Base-by-base conservation (phyloP, 2,888 invertebrate species). In the Taenaris catops region DNA sequence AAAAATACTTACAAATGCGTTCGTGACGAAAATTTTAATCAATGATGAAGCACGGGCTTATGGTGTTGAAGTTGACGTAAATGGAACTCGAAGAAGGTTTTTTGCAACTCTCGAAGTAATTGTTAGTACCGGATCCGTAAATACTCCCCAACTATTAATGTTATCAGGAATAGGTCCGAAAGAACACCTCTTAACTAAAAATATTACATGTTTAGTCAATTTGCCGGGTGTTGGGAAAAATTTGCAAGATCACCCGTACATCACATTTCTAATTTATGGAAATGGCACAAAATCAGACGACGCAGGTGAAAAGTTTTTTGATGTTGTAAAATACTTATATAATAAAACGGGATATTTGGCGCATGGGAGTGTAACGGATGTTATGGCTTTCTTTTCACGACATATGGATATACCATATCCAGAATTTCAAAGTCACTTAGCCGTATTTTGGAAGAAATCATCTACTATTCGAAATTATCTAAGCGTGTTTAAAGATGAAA, bases 291-390 rank as follows among this genome's bases (percentile, higher is more conserved):
- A 45, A 5, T 52, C 49, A 9, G 52, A 59, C 32, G 44, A 56
- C 16, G 42, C 51, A 0, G 46, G 53, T 0, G 56, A 68, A 8
- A 24, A 34, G 14, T 28, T 68, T 5, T 67, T 76, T 7, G 76
- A 80, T 23, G 44, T 67, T 0, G 58, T 81, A 1, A 42, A 79
- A 1, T 93, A 90, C 55, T 57, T 88, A 1, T 73, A 74, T 29
- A 78, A 84, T 37, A 76, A 75, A 6, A 79, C 55, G 8, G 93
- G 90, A 0, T 69, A 69, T 4, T 56, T 90, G 38, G 74, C 83
- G 1, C 69, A 75, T 26, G 69, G 64, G 2, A 74, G 66, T 1
- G 80, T 89, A 6, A 76, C 89, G 28, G 93, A 94, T 64, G 89
- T 62, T 3, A 4, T 54, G 4, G 55, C 63, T 8, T 68, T 68